These are phyloP conservation scores for Caradrina clavipalpis DNA, from an alignment of 2,888 invertebrate genomes.

Conservation along the genomic window DNA sequence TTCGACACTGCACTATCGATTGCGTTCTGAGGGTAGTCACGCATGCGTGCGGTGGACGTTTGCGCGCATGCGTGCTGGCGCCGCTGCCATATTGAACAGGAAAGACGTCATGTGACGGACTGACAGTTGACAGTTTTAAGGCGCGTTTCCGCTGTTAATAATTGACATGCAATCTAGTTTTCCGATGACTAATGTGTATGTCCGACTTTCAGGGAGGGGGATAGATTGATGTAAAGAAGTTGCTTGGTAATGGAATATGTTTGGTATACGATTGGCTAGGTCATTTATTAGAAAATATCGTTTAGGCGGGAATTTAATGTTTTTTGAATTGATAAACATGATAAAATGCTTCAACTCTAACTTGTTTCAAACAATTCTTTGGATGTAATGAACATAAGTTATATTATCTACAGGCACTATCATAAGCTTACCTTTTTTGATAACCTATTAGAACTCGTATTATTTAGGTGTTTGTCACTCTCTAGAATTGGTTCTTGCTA, in stretches of 20 bases:
- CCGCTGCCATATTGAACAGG: constrained; percentile 72
- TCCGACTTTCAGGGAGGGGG: constrained; percentile 11
- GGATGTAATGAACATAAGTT: background rate
- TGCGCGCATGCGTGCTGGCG: constrained; percentile 63
- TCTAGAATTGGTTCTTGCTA: background rate
- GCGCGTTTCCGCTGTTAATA: constrained; percentile 64
- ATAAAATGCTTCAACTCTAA: background rate
- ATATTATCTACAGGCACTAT: background rate
- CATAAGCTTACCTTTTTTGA: background rate
- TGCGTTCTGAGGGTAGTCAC: constrained; percentile 72
- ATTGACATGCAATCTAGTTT: constrained; percentile 53
- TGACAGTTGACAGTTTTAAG: constrained; percentile 75
- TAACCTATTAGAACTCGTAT: background rate
- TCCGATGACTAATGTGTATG: constrained; percentile 51
- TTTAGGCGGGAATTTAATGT: background rate
- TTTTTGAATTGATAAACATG: background rate
- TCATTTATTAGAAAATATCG: background rate
- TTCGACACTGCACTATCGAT: constrained; percentile 88
- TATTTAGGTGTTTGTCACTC: background rate
- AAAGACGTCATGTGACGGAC: constrained; percentile 82
- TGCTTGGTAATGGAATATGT: constrained; percentile 26
- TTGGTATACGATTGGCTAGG: background rate
- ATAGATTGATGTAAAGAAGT: constrained; percentile 15
- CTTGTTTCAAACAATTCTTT: background rate
- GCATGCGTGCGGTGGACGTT: constrained; percentile 73